These are phyloP conservation scores for Aplodontia rufa DNA, from an alignment of 2,113 vertebrate species.

Conservation along the genomic window DNA sequence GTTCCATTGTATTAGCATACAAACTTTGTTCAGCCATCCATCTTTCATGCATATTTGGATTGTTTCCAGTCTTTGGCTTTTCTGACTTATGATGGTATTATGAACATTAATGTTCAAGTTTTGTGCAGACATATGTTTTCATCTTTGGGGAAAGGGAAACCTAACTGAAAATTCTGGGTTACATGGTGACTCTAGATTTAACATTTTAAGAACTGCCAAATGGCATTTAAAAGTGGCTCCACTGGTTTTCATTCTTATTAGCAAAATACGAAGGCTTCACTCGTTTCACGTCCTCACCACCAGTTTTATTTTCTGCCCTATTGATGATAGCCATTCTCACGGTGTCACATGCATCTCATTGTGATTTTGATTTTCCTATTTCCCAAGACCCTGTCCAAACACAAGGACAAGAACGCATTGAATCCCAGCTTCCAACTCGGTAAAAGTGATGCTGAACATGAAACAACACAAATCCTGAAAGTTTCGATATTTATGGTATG, in stretches of 20 bases:
- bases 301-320: background rate
- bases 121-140: background rate
- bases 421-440: background rate
- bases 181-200: background rate
- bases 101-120: background rate
- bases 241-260: background rate
- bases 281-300: background rate
- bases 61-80: background rate
- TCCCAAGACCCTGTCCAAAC: background rate
- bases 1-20: background rate
- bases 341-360: background rate
- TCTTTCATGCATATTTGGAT: background rate
- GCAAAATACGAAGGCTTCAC: background rate
- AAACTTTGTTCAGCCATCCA: background rate
- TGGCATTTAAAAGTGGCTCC: background rate
- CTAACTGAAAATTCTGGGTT: background rate
- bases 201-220: background rate
- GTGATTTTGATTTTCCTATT: background rate
- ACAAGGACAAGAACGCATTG: background rate
- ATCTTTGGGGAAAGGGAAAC: background rate
- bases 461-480: slow-evolving; percentile 20
- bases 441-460: background rate
- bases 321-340: background rate
- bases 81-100: background rate
- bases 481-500: background rate